Conservation (phyloP, 2,113 vertebrate genomes). For the Sorex araneus region DNA sequence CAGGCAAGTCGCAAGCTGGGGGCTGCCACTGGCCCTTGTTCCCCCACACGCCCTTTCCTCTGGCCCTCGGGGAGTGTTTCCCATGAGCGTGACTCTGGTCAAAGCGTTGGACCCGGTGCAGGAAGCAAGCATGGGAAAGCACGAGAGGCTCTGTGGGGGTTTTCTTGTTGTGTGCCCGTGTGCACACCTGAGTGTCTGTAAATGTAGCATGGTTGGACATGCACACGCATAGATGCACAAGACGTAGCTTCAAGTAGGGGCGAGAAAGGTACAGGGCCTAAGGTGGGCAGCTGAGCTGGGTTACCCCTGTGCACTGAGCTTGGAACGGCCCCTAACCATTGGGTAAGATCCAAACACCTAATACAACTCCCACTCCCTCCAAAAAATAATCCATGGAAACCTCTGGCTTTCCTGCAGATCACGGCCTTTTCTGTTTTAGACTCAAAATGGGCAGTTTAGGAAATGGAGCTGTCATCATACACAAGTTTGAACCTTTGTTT, state of each 20-base stretch:
- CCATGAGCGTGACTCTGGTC: slow-evolving; percentile 43
- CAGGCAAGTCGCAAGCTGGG: slow-evolving; percentile 76
- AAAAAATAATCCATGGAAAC: not conserved
- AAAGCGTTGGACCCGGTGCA: slow-evolving; percentile 43
- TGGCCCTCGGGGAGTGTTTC: slow-evolving; percentile 28
- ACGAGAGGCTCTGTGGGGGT: slow-evolving; percentile 11
- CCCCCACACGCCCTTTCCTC: not conserved
- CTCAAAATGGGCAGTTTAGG: slow-evolving; percentile 53
- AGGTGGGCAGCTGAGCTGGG: no score
- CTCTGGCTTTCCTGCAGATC: slow-evolving; percentile 22
- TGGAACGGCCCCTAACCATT: no score
- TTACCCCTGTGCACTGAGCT: no score
- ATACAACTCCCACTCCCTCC: no score
- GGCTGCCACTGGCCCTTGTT: not conserved
- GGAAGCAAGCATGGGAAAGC: slow-evolving; percentile 57
- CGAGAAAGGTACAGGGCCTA: no score
- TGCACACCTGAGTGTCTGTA: not conserved
- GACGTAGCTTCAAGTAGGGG: slow-evolving; percentile 10
- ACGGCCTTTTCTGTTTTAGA: not conserved
- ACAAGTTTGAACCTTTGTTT: no score
- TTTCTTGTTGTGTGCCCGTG: not conserved
- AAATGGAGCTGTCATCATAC: not conserved
- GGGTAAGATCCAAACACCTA: no score
- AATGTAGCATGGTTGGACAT: not conserved
- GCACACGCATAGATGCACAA: not conserved